These are phyloP conservation scores for human (Homo sapiens) DNA, from an alignment of 2,113 vertebrate species.

Conservation along the genomic window DNA sequence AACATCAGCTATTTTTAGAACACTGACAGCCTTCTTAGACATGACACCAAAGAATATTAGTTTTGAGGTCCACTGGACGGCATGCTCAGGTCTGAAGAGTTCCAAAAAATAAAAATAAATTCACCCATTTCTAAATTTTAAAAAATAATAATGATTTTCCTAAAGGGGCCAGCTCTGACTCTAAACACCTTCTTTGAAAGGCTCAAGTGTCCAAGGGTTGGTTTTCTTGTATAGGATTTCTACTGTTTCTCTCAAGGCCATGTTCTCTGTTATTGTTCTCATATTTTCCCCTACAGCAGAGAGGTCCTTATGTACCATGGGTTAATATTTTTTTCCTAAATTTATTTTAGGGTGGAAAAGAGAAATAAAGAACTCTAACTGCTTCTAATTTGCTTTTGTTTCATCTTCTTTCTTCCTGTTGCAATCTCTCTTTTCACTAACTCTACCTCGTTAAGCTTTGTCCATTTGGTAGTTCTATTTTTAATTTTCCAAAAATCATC, in stretches of 20 bases:
- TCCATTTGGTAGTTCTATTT: not conserved
- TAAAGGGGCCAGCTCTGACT: not conserved
- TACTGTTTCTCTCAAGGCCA: not conserved
- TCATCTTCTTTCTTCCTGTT: not conserved
- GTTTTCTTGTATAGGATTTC: not conserved
- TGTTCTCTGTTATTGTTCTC: not conserved
- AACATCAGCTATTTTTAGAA: not conserved
- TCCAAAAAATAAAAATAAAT: slow-evolving; percentile 12
- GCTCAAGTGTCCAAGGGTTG: not conserved
- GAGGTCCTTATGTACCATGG: not conserved
- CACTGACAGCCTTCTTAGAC: not conserved
- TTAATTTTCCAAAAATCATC: not conserved
- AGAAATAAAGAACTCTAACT: not conserved
- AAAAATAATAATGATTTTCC: not conserved
- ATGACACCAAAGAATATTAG: not conserved
- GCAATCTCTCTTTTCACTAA: not conserved
- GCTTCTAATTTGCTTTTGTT: not conserved
- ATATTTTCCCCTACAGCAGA: not conserved
- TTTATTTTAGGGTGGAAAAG: not conserved
- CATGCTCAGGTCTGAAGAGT: not conserved
- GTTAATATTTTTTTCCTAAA: not conserved
- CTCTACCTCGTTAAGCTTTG: not conserved
- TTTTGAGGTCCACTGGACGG: not conserved
- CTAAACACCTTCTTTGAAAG: not conserved
- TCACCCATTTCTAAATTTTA: not conserved